A percentile compares a stretch with the other conserved stretches of the same genome.
Conservation (phyloP, 2,888 invertebrate genomes). For the Tachina lurida region DNA sequence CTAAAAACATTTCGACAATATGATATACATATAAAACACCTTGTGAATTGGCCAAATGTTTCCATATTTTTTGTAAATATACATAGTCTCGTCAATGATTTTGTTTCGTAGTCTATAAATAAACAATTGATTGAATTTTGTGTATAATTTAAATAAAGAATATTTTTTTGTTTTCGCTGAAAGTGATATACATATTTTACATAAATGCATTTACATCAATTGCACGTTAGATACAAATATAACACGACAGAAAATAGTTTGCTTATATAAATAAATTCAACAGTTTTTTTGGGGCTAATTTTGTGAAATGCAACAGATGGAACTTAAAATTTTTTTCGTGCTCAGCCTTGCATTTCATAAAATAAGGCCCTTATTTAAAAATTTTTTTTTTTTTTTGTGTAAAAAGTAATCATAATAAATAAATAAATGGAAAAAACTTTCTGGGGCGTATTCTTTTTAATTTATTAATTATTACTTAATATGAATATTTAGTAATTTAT, state of each 20-base stretch:
- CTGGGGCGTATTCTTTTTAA: constrained; percentile 46
- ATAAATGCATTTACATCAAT: constrained; percentile 71
- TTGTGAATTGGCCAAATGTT: background rate
- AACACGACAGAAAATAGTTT: constrained; percentile 42
- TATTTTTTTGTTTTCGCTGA: background rate
- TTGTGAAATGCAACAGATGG: too few relatives aligned
- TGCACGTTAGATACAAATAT: constrained; percentile 61
- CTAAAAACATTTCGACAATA: too few relatives aligned
- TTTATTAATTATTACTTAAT: background rate
- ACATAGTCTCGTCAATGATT: background rate
- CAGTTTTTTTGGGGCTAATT: too few relatives aligned
- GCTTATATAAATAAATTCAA: background rate
- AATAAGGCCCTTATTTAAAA: background rate
- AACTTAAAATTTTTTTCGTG: too few relatives aligned
- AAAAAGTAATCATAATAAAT: background rate
- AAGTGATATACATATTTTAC: constrained; percentile 42
- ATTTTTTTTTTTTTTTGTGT: background rate
- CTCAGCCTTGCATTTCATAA: background rate
- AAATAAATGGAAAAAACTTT: constrained; percentile 51
- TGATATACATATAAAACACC: too few relatives aligned
- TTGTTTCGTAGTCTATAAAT: constrained; percentile 2
- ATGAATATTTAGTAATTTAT: constrained; percentile 23
- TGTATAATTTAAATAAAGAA: constrained; percentile 1
- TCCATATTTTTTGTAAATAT: background rate
- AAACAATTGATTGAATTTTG: background rate